These are phyloP conservation scores for Melinaea marsaeus DNA, from an alignment of 2,888 invertebrate genomes.

Conservation along the genomic window DNA sequence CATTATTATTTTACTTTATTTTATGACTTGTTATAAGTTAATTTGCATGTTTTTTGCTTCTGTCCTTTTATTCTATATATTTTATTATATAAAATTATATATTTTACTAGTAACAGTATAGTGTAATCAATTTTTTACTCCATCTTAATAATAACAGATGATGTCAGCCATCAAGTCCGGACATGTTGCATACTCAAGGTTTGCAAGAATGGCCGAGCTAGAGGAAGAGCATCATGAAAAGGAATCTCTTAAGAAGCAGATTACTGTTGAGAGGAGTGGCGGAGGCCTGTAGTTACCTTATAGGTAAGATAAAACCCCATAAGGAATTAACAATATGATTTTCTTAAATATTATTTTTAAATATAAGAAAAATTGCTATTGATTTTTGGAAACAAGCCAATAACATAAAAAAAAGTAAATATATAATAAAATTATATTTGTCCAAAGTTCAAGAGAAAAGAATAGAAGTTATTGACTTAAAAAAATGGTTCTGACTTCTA, in stretches of 20 bases:
- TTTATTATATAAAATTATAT: too few relatives aligned
- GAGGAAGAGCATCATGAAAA: slow-evolving; percentile 91
- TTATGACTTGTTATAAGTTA: too few relatives aligned
- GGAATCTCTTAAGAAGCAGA: slow-evolving; percentile 85
- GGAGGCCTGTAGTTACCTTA: slow-evolving; percentile 86
- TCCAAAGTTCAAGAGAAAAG: too few relatives aligned
- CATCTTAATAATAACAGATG: slow-evolving; percentile 80
- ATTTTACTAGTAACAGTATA: not conserved
- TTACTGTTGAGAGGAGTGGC: slow-evolving; percentile 95
- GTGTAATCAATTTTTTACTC: not conserved
- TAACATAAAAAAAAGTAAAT: too few relatives aligned
- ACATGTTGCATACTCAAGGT: slow-evolving; percentile 95
- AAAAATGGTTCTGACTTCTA: not conserved
- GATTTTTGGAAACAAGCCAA: too few relatives aligned
- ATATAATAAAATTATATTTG: too few relatives aligned
- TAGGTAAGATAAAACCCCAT: not conserved
- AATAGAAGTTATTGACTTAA: not conserved
- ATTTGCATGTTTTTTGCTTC: too few relatives aligned
- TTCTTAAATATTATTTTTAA: too few relatives aligned
- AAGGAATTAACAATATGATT: not conserved
- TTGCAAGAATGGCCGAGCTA: slow-evolving; percentile 95
- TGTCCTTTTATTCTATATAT: too few relatives aligned
- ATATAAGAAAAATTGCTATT: too few relatives aligned
- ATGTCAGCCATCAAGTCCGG: slow-evolving; percentile 99
- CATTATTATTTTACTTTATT: too few relatives aligned